Evolutionary conservation across 2,888 invertebrate species (phyloP), one percentile per base, ranked within the genome.

Genomic region (Caenorhabditis sp.): DNA sequence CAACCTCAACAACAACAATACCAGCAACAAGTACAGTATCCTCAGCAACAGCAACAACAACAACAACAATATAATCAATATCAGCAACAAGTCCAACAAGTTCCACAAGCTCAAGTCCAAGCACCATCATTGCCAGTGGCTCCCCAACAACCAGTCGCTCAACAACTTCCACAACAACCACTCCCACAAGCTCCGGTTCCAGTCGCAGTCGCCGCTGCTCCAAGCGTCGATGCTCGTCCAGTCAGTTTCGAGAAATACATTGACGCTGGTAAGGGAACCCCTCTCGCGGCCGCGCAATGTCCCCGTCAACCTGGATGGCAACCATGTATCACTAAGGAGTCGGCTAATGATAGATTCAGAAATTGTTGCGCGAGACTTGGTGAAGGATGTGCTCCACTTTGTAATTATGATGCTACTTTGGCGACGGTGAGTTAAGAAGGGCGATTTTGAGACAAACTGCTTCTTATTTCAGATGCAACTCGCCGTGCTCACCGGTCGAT

Each of bases 261-360:
- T n/a, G 75, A 80, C 53, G 56, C 67, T 17, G 77, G 72, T 59
- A 75, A 70, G 63, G 75, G 70, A 57, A 65, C 67, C 21, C 71
- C 71, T 58, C 60, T 70, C 14, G 62, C 64, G 20, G 38, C 1
- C 49, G 59, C 70, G 2, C 70, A 70, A 77, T 87, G 87, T 59
- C 86, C 87, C 27, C 76, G 81, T 50, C 86, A 85, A 63, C 85
- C 86, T 23, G 85, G 84, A 70, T 87, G 85, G 85, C 81, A 84
- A 63, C 85, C 87, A 23, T 87, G 87, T 72, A 84, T 87, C 52
- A 71, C 83, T 12, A 87, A 87, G 63, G 82, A 84, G 8, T 64
- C 79, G 8, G 85, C 84, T 36, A 85, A 86, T 38, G 81, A 84
- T 50, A 78, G 86, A 27, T 87, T 87, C 79, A 73, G 78, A n/a